Evolutionary conservation across 2,888 invertebrate genomes (phyloP).

Genomic region (Eupithecia subumbrata): DNA sequence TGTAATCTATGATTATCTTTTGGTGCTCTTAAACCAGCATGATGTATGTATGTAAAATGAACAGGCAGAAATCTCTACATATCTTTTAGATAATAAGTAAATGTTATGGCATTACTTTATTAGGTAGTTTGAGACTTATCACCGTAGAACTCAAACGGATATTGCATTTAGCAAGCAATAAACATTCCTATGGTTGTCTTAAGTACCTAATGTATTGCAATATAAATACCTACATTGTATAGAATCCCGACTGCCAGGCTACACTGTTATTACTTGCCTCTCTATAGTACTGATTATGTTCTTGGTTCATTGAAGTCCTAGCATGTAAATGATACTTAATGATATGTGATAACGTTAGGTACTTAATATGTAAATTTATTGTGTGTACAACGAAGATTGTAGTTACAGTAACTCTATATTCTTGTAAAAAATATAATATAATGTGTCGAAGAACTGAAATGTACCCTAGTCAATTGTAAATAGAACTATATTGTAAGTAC

Average conservation of each 20-base stretch:
- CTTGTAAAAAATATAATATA: constrained; percentile 64
- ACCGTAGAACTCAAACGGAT: constrained; percentile 15
- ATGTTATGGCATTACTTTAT: constrained; percentile 25
- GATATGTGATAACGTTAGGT: constrained; percentile 80
- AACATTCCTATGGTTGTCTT: constrained; percentile 57
- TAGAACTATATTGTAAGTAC: constrained; percentile 65
- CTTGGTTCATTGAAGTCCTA: constrained; percentile 65
- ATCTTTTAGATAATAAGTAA: constrained; percentile 26
- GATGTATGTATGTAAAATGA: constrained; percentile 22
- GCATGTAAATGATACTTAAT: constrained; percentile 52
- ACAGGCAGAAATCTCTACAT: constrained; percentile 30
- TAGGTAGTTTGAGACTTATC: constrained; percentile 13
- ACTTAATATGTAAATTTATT: constrained; percentile 63
- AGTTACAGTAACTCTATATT: constrained; percentile 58
- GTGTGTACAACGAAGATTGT: constrained; percentile 47
- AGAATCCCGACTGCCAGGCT: neutral
- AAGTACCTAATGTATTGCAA: constrained; percentile 3
- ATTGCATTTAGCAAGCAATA: constrained; percentile 25
- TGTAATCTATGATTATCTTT: constrained; percentile 35
- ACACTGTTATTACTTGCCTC: constrained; percentile 44
- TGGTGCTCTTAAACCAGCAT: constrained; percentile 37
- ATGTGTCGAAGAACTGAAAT: constrained; percentile 80
- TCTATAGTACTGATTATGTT: constrained; percentile 64
- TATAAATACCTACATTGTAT: constrained; percentile 41
- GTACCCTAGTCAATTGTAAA: constrained; percentile 84